Percentiles rank a stretch among this genome's conserved stretches.
Conservation (phyloP, 2,113 vertebrate species). For the Neotragus pygmaeus region DNA sequence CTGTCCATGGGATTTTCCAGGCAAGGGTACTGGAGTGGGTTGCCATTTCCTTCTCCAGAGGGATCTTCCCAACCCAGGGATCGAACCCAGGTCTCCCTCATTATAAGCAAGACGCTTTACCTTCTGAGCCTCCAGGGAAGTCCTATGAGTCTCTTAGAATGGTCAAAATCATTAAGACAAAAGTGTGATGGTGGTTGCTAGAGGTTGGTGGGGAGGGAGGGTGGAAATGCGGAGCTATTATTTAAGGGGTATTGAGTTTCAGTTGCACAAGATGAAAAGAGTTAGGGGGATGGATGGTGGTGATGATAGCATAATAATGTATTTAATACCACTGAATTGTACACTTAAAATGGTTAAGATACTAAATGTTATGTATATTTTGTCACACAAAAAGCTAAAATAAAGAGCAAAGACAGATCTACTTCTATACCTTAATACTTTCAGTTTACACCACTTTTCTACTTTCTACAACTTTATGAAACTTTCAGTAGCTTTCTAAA, state of each 20-base stretch:
- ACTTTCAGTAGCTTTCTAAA: conserved; percentile 5
- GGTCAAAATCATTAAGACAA: neutral
- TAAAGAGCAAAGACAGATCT: neutral
- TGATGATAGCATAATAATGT: neutral
- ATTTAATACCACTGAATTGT: neutral
- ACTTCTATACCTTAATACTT: neutral
- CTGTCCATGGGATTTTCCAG: too few species aligned
- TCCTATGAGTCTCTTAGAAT: neutral
- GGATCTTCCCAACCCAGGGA: too few species aligned
- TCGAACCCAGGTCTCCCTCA: too few species aligned
- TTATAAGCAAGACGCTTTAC: too few species aligned
- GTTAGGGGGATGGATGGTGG: neutral
- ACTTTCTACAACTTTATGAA: neutral
- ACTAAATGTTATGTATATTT: neutral
- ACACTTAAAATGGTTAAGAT: neutral
- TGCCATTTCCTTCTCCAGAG: too few species aligned
- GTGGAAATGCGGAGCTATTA: neutral
- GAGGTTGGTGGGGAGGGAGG: neutral
- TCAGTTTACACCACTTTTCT: neutral
- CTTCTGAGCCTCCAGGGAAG: too few species aligned
- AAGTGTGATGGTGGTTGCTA: neutral
- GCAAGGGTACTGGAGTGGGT: too few species aligned
- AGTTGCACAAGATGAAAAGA: neutral
- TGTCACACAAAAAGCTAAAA: neutral
- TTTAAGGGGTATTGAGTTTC: neutral